A percentile compares a stretch with the other conserved stretches of the same genome.
phyloP scores from a whole-genome alignment of 2,888 invertebrate species.

The Strigamia maritima region DNA sequence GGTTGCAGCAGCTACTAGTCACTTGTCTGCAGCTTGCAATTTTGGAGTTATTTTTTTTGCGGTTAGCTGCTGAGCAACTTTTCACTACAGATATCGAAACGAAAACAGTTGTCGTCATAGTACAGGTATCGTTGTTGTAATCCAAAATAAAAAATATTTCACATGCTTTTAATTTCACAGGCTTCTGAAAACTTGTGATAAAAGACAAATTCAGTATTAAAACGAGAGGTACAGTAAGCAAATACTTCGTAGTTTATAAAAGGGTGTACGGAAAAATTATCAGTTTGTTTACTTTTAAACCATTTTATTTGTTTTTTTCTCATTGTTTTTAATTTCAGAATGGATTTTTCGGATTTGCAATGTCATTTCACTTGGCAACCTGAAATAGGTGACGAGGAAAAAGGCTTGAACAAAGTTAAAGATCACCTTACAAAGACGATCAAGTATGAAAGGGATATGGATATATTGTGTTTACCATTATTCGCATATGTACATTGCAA shows the following conservation, averaged over 20 bases:
- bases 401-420: background rate
- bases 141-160: no score
- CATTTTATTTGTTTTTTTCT: background rate
- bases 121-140: no score
- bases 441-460: background rate
- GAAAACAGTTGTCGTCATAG: no score
- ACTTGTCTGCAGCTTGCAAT: background rate
- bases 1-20: background rate
- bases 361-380: background rate
- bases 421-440: background rate
- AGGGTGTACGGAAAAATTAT: no score
- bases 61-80: background rate
- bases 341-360: background rate
- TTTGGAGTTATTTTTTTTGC: no score
- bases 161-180: no score
- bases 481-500: background rate
- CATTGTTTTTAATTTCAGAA: background rate
- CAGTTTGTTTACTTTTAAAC: background rate
- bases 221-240: no score
- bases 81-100: background rate
- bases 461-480: background rate
- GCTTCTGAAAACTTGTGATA: no score
- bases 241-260: no score
- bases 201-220: no score
- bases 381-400: background rate